A percentile compares a stretch with the other conserved stretches of the same genome.
phyloP scores from a whole-genome alignment of 2,888 invertebrate genomes.

The Mesoligia furuncula region DNA sequence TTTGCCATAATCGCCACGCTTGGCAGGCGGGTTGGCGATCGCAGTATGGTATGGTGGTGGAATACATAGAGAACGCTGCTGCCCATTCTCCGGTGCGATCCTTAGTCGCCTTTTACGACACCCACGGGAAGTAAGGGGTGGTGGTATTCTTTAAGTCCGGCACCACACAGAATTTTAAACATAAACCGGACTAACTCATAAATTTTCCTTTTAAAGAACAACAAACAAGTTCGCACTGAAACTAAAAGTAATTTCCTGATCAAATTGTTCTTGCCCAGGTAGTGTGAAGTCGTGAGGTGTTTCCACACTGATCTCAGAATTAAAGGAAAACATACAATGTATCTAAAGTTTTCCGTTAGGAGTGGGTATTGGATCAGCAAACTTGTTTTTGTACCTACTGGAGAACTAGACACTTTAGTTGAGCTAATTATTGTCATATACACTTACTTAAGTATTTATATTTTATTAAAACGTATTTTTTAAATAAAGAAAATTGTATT shows the following conservation, averaged over 20 bases:
- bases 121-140: no score
- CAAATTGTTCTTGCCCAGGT: slow-evolving; percentile 50
- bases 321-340: slow-evolving; percentile 50
- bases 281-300: slow-evolving; percentile 36
- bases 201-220: slow-evolving; percentile 49
- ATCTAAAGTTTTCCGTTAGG: slow-evolving; percentile 26
- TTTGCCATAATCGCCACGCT: no score
- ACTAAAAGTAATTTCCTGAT: slow-evolving; percentile 59
- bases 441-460: no score
- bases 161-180: no score
- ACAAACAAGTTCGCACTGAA: slow-evolving; percentile 40
- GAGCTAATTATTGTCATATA: not conserved
- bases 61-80: no score
- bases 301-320: slow-evolving; percentile 46
- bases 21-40: no score
- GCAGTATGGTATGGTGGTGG: no score
- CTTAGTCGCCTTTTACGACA: no score
- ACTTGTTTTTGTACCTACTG: slow-evolving; percentile 8
- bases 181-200: slow-evolving; percentile 33
- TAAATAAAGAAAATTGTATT: no score
- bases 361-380: slow-evolving; percentile 9
- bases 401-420: not conserved
- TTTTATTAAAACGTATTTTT: no score
- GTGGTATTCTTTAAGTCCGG: no score
- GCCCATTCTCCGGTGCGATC: no score